Evolutionary conservation across 1,140 invertebrate species (phyloP).

Genomic region (Thaumatotibia leucotreta): DNA sequence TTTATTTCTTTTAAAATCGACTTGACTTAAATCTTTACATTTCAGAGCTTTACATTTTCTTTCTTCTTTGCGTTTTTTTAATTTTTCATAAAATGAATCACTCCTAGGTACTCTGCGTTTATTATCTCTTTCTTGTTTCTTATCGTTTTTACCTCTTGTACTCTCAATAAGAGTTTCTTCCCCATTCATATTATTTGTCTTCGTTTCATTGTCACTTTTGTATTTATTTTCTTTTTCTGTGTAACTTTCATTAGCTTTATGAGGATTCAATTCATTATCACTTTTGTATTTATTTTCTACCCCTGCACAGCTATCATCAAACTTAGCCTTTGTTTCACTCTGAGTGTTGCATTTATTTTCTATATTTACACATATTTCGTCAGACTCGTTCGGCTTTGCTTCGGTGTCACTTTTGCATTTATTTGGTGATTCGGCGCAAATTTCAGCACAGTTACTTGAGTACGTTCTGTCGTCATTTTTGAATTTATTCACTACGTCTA

Average conservation of each 20-base stretch:
- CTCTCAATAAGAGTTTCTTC: not conserved
- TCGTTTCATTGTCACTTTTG: not conserved
- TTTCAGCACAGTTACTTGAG: not conserved
- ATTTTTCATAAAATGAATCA: not conserved
- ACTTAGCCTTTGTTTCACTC: no score
- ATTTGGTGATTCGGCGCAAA: not conserved
- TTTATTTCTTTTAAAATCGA: conserved; percentile 32
- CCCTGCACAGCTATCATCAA: no score
- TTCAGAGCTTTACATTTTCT: not conserved
- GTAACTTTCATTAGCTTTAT: not conserved
- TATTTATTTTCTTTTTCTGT: not conserved
- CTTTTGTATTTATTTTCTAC: no score
- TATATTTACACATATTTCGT: no score
- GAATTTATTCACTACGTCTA: not conserved
- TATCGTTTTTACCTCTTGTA: not conserved
- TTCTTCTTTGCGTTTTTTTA: not conserved
- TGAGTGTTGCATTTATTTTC: no score
- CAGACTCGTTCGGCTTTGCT: not conserved
- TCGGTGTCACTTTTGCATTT: not conserved
- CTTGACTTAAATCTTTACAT: not conserved
- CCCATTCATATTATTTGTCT: not conserved
- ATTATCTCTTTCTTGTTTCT: not conserved
- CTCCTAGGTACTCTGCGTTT: not conserved
- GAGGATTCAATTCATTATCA: no score
- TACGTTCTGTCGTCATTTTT: not conserved